Evolutionary conservation across 2,797 vertebrate genomes (phyloP).

Genomic region (Centropyge bicolor): DNA sequence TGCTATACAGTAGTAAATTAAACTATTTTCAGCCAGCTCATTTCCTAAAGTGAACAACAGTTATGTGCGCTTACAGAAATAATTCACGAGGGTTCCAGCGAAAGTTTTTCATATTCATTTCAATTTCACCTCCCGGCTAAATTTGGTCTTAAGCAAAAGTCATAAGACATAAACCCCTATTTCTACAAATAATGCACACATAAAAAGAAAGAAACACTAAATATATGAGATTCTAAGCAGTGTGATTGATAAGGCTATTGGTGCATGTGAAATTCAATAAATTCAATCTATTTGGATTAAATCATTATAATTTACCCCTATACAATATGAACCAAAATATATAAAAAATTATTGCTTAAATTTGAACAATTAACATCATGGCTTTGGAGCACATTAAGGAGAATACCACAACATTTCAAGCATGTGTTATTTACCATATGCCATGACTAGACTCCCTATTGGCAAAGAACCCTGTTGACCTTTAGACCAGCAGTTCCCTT

Average conservation of each 20-base stretch:
- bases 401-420: conserved; percentile 1
- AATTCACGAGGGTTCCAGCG: conserved; percentile 4
- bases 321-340: conserved; percentile 30
- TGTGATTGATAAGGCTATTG: conserved; percentile 68
- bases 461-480: not conserved
- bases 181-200: conserved; percentile 16
- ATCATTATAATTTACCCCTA: conserved; percentile 5
- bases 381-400: conserved; percentile 7
- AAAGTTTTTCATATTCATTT: conserved; percentile 14
- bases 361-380: not conserved
- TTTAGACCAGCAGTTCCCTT: not conserved
- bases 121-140: not conserved
- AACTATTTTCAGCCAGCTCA: conserved; percentile 14
- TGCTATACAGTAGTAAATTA: not conserved
- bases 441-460: not conserved
- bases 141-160: conserved; percentile 42
- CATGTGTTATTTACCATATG: not conserved
- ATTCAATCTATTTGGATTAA: conserved; percentile 7
- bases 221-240: conserved; percentile 20
- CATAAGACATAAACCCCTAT: conserved; percentile 28
- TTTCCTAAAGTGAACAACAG: conserved; percentile 23
- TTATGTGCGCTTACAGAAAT: conserved; percentile 33
- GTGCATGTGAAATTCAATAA: conserved; percentile 51
- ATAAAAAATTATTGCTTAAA: conserved; percentile 25
- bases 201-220: conserved; percentile 25